Conservation (phyloP, 1,140 invertebrate species). For the Camponotus floridanus region DNA sequence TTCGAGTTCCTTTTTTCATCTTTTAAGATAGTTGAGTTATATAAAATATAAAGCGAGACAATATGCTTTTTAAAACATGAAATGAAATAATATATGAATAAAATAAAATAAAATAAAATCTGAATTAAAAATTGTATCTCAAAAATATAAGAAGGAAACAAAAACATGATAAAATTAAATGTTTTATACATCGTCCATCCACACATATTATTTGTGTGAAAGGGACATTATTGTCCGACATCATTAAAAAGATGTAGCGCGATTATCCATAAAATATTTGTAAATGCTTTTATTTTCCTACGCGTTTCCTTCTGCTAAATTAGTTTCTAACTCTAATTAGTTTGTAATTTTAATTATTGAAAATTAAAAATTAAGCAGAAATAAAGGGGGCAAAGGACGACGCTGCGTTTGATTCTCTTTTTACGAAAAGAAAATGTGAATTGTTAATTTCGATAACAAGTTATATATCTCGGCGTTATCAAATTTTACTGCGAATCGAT, state of each 20-base stretch:
- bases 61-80: neutral
- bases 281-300: neutral
- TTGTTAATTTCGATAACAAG: conserved; percentile 35
- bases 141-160: neutral
- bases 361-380: neutral
- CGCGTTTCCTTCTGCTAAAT: neutral
- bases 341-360: conserved; percentile 13
- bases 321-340: neutral
- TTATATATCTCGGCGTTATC: conserved; percentile 23
- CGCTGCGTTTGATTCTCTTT: neutral
- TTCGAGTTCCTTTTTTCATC: no score
- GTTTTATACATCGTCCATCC: neutral
- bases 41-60: neutral
- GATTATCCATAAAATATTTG: neutral
- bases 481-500: conserved; percentile 56
- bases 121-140: neutral
- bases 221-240: neutral
- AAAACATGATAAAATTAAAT: neutral
- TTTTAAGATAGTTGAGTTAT: no score
- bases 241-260: conserved; percentile 30
- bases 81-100: neutral
- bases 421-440: neutral
- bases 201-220: neutral
- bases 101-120: neutral
- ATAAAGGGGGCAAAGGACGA: neutral